Evolutionary conservation across 2,113 vertebrate genomes (phyloP), one percentile per base, ranked within the genome.

Genomic region (Macrotus californicus): DNA sequence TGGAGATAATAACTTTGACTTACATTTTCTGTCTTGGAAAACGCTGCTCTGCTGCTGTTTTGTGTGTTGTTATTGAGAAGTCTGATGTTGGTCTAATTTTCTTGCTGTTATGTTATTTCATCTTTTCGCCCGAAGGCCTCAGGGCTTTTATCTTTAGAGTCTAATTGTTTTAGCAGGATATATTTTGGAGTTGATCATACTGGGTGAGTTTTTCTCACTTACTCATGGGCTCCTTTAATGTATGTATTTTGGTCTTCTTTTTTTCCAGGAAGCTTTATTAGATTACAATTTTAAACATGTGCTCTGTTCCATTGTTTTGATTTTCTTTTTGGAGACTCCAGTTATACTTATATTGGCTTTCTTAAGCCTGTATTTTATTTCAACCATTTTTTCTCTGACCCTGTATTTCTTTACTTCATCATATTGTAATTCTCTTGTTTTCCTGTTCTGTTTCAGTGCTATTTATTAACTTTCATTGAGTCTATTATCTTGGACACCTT

Each of bases 171-270:
- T 94, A 11, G 48, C 72, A 41, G 26, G 24, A 77, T 94, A 64
- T 94, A 18, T 70, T 96, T 77, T 31, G 12, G 52, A 96, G 46
- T 84, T 94, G 56, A 84, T 92, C 6, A 80, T 66, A 80, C 56
- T 50, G 12, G 34, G 21, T 89, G 43, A 86, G 29, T 87, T 90
- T 56, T 91, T 67, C 19, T 80, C 56, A 54, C 31, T 96, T 41
- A 48, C 19, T 87, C 11, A 16, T 64, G 83, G 50, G 10, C 59
- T 12, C 12, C 88, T 77, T 77, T 15, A 46, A 2, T 93, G n/a
- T 76, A 2, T 77, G 77, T 36, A 82, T 76, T 91, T 9, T 87
- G 48, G 14, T 66, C 22, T 8, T 59, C 12, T 66, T 75, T 88
- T 67, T 88, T 76, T 83, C 9, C 11, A 36, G 46, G 8, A 92